A percentile compares a stretch with the other conserved stretches of the same genome.
phyloP scores from a whole-genome alignment of 2,797 vertebrate species.

The Euphonia xanthogaster region DNA sequence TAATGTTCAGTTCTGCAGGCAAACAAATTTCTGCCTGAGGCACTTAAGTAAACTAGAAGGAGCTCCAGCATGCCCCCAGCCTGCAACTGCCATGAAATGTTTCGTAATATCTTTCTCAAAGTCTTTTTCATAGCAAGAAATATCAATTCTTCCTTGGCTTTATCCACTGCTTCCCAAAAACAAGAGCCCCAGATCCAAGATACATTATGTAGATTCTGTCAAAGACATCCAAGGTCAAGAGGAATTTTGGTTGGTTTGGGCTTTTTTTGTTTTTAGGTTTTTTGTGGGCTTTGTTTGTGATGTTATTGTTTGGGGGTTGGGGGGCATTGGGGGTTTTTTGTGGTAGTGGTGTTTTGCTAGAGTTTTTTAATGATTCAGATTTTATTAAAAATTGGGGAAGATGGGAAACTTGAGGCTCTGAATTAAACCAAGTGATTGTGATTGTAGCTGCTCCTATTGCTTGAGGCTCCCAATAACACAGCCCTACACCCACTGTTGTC shows the following conservation, averaged over 20 bases:
- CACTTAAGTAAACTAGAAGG: background rate
- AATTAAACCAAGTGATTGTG: background rate
- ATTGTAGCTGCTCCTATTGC: background rate
- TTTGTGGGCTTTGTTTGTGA: rapidly evolving
- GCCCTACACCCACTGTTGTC: background rate
- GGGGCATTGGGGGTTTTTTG: rapidly evolving
- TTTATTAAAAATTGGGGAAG: background rate
- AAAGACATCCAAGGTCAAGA: background rate
- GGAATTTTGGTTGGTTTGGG: background rate
- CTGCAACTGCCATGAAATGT: background rate
- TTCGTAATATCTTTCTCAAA: background rate
- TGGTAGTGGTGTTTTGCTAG: background rate
- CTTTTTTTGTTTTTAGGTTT: background rate
- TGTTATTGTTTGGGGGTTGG: background rate
- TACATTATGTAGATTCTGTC: background rate
- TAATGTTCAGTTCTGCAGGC: background rate
- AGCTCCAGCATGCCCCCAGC: background rate
- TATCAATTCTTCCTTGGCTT: background rate
- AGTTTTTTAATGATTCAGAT: background rate
- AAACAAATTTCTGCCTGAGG: background rate
- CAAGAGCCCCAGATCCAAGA: background rate
- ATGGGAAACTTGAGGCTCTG: background rate
- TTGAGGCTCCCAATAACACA: background rate
- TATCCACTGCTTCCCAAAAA: background rate
- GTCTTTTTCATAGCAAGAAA: background rate